phyloP scores from a whole-genome alignment of 2,888 invertebrate genomes.

The Netelia melanura region DNA sequence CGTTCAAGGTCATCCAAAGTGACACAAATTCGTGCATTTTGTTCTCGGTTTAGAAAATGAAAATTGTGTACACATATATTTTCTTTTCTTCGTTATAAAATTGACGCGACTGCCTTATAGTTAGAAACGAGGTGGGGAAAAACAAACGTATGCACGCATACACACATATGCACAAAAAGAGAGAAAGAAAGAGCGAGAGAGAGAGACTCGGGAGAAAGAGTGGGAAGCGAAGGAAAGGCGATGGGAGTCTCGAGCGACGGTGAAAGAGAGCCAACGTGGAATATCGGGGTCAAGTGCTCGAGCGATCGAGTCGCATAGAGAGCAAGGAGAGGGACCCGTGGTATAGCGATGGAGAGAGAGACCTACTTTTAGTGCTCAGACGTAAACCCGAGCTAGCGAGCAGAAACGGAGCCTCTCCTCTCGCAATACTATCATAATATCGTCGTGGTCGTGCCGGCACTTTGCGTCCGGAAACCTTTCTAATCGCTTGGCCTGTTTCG shows the following conservation, averaged over 20 bases:
- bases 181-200: background rate
- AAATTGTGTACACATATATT: background rate
- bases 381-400: conserved; percentile 54
- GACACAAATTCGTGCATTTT: background rate
- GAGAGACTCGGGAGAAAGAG: conserved; percentile 16
- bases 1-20: background rate
- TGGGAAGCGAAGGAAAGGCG: conserved; percentile 46
- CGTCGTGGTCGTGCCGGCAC: conserved; percentile 23
- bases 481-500: conserved; percentile 69
- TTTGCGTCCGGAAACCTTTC: conserved; percentile 65
- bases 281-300: conserved; percentile 80
- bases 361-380: conserved; percentile 64
- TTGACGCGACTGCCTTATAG: background rate
- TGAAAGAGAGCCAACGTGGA: conserved; percentile 73
- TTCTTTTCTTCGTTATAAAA: background rate
- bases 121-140: background rate
- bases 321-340: conserved; percentile 2
- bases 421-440: conserved; percentile 60
- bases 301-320: conserved; percentile 51
- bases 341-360: conserved; percentile 38
- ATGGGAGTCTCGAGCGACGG: conserved; percentile 62
- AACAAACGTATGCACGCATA: background rate
- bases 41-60: background rate
- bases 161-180: background rate
- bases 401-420: conserved; percentile 50